These are phyloP conservation scores for Sialis fuliginosa DNA, from an alignment of 2,888 invertebrate genomes.

Conservation along the genomic window DNA sequence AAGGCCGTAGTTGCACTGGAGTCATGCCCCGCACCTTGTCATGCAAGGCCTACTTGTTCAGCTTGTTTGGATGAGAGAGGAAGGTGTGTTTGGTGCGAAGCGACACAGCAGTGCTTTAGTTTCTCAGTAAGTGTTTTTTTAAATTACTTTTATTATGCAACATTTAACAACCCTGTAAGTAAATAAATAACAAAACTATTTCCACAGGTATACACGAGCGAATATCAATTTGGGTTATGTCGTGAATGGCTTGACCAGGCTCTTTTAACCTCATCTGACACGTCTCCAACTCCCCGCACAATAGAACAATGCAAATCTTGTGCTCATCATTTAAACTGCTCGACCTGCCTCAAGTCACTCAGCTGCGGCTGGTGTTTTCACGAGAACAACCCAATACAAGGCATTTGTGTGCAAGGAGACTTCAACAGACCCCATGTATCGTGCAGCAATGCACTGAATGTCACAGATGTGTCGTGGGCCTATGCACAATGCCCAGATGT, in stretches of 20 bases:
- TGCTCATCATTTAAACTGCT: conserved; percentile 54
- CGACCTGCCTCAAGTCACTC: conserved; percentile 61
- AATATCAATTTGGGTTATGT: conserved; percentile 85
- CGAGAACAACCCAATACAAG: conserved; percentile 71
- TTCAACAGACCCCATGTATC: conserved; percentile 61
- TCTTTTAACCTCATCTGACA: conserved; percentile 21
- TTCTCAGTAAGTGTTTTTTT: conserved; percentile 43
- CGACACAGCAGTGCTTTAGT: conserved; percentile 79
- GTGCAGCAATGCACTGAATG: conserved; percentile 49
- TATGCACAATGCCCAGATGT: conserved; percentile 87
- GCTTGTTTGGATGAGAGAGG: conserved; percentile 72
- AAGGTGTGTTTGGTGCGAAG: conserved; percentile 91
- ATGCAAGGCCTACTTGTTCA: conserved; percentile 55
- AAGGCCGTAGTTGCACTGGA: conserved; percentile 38
- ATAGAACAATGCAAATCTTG: conserved; percentile 68
- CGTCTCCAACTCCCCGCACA: conserved; percentile 16
- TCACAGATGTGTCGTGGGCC: conserved; percentile 67
- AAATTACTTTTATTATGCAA: no score
- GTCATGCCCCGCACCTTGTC: conserved; percentile 69
- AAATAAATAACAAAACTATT: no score
- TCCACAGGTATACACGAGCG: conserved; percentile 57
- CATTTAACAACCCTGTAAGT: no score
- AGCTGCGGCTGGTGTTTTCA: conserved; percentile 94
- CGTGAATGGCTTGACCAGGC: conserved; percentile 84
- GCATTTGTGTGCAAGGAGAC: conserved; percentile 71